Base-by-base conservation (phyloP, 2,113 vertebrate species). In the Xenotilapia leptura region DNA sequence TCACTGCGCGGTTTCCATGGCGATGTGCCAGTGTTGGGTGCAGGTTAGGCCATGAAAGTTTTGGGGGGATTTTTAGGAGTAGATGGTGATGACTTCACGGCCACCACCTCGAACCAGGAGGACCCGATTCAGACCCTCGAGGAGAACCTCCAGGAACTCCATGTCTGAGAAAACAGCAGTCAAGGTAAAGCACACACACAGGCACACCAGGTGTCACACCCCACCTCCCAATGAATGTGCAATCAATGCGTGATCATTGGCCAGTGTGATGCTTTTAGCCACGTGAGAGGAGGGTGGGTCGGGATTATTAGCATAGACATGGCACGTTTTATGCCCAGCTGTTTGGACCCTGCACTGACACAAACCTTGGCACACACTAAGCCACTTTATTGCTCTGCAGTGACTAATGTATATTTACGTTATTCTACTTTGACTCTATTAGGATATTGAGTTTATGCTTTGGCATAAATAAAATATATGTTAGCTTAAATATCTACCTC, bases 1-100 rank as follows among this genome's bases (percentile, higher is more conserved):
- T 40, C 49, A 15, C 40, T 84, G 53, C 82, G 21, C 15, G 45
- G 86, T 86, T 77, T 90, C 86, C 83, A 88, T 90, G 89, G 91
- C 79, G 65, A 89, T 38, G 40, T n/a, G 81, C 55, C 87, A 36
- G n/a, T 79, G 80, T 82, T 49, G 42, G 45, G 88, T 83, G 83
- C 77, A 89, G 81, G 55, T 49, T 47, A 68, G 90, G 92, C 92
- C 14, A 4, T 14, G 26, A 85, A 83, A 75, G 80, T 51, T 68
- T 80, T 40, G 70, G 70, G 14, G 70, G 42, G 85, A 92, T 60
- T 36, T 89, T 96, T 96, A 99, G 56, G 98, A 99, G 90, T 99
- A 99, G 94, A 99, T 99, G 89, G 98, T 99, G 95, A 99, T 98
- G 93, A 99, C 98, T 95, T 99, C 98, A 10, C 97, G 97, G 56